phyloP scores from a whole-genome alignment of 2,888 invertebrate genomes.

The Odontocolon sp. region DNA sequence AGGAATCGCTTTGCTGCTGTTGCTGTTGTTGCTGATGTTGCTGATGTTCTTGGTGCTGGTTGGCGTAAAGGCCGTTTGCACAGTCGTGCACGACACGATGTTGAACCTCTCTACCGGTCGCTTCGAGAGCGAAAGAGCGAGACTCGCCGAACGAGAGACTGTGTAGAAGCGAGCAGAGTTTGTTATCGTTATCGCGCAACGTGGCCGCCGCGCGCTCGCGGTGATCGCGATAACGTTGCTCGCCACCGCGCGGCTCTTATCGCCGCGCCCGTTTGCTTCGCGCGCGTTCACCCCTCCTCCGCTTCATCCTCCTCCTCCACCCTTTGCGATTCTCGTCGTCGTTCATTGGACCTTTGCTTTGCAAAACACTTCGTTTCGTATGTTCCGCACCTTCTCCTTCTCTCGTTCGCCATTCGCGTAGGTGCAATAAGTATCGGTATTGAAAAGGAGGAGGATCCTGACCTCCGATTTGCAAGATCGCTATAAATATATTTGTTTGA shows the following conservation, averaged over 20 bases:
- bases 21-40: constrained; percentile 47
- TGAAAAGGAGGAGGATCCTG: no score
- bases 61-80: constrained; percentile 56
- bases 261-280: constrained; percentile 70
- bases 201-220: constrained; percentile 73
- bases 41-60: constrained; percentile 50
- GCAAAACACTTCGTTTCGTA: constrained; percentile 47
- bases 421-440: background rate
- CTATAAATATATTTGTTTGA: no score
- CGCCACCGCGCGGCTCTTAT: constrained; percentile 73
- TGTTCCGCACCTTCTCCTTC: constrained; percentile 29
- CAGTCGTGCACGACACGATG: constrained; percentile 55
- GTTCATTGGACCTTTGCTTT: constrained; percentile 46
- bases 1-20: constrained; percentile 37
- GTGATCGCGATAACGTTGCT: constrained; percentile 75
- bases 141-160: constrained; percentile 44
- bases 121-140: constrained; percentile 25
- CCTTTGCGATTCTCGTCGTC: background rate
- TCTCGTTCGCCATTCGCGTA: background rate
- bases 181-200: constrained; percentile 77
- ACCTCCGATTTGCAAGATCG: no score
- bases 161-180: constrained; percentile 66
- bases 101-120: constrained; percentile 34
- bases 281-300: constrained; percentile 71
- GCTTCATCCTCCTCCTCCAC: constrained; percentile 45